Evolutionary conservation across 2,888 invertebrate genomes (phyloP), one percentile per base, ranked within the genome.

Genomic region (Rotaria socialis): DNA sequence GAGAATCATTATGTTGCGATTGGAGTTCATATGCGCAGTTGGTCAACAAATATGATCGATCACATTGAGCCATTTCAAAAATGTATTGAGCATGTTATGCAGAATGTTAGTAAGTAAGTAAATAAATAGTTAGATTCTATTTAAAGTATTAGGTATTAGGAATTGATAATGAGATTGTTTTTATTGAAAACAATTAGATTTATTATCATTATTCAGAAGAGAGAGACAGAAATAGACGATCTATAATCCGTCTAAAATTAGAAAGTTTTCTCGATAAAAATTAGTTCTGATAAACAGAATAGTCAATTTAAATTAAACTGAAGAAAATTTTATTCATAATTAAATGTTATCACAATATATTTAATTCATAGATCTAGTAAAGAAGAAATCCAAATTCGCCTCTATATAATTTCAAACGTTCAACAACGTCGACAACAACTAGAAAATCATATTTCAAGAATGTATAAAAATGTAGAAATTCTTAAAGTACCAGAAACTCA

Each of bases 1-100:
- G 1, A 27, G 2, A 41, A 19, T 4, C 35, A 19, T 19, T 14
- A 14, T 67, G 19, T 67, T 19, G 35, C 67, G 4, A 67, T 67
- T 19, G 67, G 67, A 19, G 67, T 67, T 35, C 67, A 67, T 67
- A 67, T 67, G 67, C 67, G 67, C 35, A 67, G 67, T 41, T 67
- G 67, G 67, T 67, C 67, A 41, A 14, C 67, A 35, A 7, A 19
- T 67, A 67, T 41, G 19, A 19, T 41, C 6, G 2, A 67, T 19
- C 35, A 67, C 24, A 67, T 67, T 35, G 67, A 67, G 16, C 67
- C 67, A 19, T 67, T 67, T 67, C 67, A 67, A 67, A 67, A 41
- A 41, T 67, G 67, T 67, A 67, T 67, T 67, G 14, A 67, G 35
- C 27, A 67, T 67, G 67, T 67, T 14, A 67, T 67, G 19, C 16